Conservation (phyloP, 2,113 vertebrate species). For the Phalacrocorax carbo region DNA sequence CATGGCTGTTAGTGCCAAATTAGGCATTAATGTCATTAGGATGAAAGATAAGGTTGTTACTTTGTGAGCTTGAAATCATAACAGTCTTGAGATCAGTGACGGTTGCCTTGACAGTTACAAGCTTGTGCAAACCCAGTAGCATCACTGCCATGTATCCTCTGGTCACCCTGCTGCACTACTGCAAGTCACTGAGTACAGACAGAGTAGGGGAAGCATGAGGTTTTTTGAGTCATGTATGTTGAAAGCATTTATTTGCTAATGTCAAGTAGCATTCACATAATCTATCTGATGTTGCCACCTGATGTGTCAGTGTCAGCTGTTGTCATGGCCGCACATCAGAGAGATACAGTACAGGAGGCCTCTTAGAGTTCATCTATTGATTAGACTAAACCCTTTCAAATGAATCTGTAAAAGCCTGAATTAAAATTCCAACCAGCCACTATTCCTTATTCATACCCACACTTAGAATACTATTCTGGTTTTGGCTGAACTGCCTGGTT, state of each 20-base stretch:
- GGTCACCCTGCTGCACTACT: neutral
- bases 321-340: neutral
- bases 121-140: neutral
- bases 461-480: neutral
- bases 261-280: neutral
- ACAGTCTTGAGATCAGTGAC: neutral
- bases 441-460: neutral
- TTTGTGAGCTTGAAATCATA: neutral
- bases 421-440: neutral
- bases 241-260: neutral
- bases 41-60: neutral
- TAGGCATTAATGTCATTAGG: neutral
- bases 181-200: neutral
- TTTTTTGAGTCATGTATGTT: neutral
- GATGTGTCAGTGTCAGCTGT: neutral
- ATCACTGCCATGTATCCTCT: neutral
- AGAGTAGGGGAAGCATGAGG: neutral
- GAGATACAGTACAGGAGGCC: neutral
- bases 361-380: neutral
- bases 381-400: neutral
- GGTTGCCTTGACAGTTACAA: accelerated
- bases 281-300: neutral
- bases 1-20: neutral
- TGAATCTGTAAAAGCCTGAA: neutral
- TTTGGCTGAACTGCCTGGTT: neutral